These are phyloP conservation scores for Luscinia luscinia DNA, from an alignment of 2,797 vertebrate species.

Conservation along the genomic window DNA sequence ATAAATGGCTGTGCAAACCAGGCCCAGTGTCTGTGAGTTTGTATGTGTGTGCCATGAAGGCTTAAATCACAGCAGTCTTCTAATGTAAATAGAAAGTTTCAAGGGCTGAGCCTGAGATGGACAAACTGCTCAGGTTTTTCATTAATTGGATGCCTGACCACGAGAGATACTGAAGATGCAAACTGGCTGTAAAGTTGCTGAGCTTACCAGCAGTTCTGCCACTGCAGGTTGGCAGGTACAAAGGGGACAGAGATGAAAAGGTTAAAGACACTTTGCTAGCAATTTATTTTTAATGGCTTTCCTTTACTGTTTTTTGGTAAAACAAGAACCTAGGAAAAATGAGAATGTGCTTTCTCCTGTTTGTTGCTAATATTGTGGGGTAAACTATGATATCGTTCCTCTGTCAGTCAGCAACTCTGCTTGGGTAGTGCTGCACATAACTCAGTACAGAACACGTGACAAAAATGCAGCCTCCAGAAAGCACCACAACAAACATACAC, in stretches of 20 bases:
- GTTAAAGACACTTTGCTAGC: not conserved
- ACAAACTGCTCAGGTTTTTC: not conserved
- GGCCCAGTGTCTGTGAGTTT: not conserved
- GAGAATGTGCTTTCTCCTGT: not conserved
- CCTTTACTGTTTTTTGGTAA: not conserved
- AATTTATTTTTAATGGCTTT: not conserved
- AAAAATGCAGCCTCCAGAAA: not conserved
- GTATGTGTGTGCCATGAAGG: not conserved
- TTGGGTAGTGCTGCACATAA: not conserved
- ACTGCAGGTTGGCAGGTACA: not conserved
- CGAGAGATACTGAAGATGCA: not conserved
- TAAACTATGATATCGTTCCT: not conserved
- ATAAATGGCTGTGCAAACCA: not conserved
- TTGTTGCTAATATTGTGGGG: not conserved
- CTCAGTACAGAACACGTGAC: not conserved
- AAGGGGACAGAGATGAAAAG: not conserved
- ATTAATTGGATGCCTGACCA: not conserved
- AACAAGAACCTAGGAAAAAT: not conserved
- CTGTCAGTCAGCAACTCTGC: not conserved
- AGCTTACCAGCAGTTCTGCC: not conserved
- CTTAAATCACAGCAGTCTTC: not conserved
- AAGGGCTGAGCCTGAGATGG: not conserved
- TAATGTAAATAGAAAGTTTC: not conserved
- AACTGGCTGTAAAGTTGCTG: not conserved
- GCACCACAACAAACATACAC: accelerated